phyloP scores from a whole-genome alignment of 2,888 invertebrate genomes.

The Luperina nickerlii region DNA sequence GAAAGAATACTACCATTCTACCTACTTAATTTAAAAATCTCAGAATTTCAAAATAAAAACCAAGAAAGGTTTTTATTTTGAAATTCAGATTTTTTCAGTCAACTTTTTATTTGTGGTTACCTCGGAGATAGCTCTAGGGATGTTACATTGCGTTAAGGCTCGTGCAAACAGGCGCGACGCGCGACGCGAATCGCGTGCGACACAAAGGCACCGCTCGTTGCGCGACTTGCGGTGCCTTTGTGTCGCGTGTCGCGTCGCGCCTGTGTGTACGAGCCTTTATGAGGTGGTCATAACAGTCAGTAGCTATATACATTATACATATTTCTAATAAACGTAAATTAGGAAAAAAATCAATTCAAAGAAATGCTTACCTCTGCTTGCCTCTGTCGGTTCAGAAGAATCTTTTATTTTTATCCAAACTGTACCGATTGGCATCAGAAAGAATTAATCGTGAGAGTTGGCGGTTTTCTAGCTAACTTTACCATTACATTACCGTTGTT shows the following conservation, averaged over 20 bases:
- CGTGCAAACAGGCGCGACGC: no score
- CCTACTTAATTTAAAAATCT: neutral
- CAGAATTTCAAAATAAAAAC: neutral
- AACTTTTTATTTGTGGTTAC: neutral
- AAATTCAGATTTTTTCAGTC: no score
- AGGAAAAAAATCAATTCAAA: neutral
- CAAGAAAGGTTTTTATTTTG: no score
- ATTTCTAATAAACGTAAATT: neutral
- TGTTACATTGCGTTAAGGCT: no score
- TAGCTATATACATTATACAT: neutral
- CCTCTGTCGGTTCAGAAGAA: neutral
- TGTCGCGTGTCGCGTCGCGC: no score
- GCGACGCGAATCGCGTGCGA: no score
- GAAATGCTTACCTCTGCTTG: no score
- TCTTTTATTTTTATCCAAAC: neutral
- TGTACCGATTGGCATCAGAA: neutral
- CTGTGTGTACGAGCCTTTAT: no score
- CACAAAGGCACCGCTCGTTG: no score
- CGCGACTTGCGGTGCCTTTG: no score
- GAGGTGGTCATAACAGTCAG: neutral
- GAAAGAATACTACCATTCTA: no score
- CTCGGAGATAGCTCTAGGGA: neutral
- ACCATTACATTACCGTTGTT: neutral
- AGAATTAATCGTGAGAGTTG: neutral
- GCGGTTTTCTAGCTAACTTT: neutral